Evolutionary conservation across 2,888 invertebrate species (phyloP).

Genomic region (Apeira syringaria): DNA sequence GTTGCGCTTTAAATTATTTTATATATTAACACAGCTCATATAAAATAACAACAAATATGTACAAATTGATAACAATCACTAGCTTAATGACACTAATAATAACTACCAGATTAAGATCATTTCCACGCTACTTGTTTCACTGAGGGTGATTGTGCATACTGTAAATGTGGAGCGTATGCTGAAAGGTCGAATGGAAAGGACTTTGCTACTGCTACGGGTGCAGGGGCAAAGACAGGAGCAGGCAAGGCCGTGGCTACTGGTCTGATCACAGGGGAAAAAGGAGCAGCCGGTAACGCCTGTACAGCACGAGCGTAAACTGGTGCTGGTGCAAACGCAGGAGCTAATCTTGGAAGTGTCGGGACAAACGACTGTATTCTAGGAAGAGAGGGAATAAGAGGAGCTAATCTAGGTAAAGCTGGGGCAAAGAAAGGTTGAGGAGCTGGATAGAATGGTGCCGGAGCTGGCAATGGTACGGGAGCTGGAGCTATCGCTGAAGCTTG

Average conservation of each 20-base stretch:
- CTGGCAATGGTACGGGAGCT: constrained; percentile 15
- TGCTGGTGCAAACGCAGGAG: constrained; percentile 30
- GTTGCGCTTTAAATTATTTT: constrained; percentile 36
- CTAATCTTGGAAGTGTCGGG: constrained; percentile 28
- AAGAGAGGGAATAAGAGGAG: constrained; percentile 23
- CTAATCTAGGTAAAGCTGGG: constrained; percentile 30
- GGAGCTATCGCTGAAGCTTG: constrained; percentile 31
- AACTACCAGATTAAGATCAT: constrained; percentile 48
- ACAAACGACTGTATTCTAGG: constrained; percentile 26
- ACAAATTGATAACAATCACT: constrained; percentile 34
- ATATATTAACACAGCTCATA: constrained; percentile 42
- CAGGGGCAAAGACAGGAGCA: constrained; percentile 46
- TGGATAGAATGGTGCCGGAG: constrained; percentile 14
- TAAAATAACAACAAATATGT: constrained; percentile 41
- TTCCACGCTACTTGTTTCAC: constrained; percentile 68
- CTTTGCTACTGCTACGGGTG: constrained; percentile 51
- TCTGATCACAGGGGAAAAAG: constrained; percentile 51
- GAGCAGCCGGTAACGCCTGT: constrained; percentile 41
- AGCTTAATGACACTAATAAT: constrained; percentile 8
- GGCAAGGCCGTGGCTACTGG: constrained; percentile 41
- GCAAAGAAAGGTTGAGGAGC: constrained; percentile 29
- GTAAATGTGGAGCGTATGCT: constrained; percentile 48
- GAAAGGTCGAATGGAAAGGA: constrained; percentile 40
- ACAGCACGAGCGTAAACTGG: constrained; percentile 38
- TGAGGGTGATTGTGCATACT: constrained; percentile 47